Base-by-base conservation (phyloP, 1,140 invertebrate species). In the Amyelois transitella region DNA sequence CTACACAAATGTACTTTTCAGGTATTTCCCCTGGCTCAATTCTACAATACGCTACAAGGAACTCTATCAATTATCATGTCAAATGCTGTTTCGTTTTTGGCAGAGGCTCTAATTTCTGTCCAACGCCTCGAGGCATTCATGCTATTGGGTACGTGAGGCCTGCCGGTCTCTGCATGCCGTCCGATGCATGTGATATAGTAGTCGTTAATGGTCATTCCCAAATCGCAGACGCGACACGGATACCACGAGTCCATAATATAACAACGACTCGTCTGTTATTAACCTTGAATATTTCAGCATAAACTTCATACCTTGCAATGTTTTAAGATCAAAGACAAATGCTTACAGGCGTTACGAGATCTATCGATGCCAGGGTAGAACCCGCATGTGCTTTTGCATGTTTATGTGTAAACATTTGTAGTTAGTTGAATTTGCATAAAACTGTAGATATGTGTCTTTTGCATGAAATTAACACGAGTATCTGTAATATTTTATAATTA, bases 61-160 rank as follows among this genome's bases (percentile, higher is more conserved):
- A 88, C 80, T 18, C 73, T 89, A 22, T 93, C 94, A 0, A 91
- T 96, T 43, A 92, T 92, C 62, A 93, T 96, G 86, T 95, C 96
- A 0, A 90, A 92, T 58, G 94, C 92, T 1, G 90, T 96, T 0
- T 92, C 93, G 12, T 89, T 91, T 51, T 78, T 90, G 12, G 92
- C 92, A 0, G 94, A 95, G 76, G 89, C 91, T 5, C 73, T 92
- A 38, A 92, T 95, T 6, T 93, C 94, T 0, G 88, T 96, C 2
- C 91, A 90, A 56, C 90, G 94, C 65, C 86, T 92, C 12, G 88
- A 94, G 88, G 79, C 91, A 24, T 93, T 93, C 70, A 84, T 95
- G 38, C 62, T 92, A 43, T 69, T 93, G 60, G 92, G 94, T 61
- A 93, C 91, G 75, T 89, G 91, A 63, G 75, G 52, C 64, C 55